These are phyloP conservation scores for Sesia bembeciformis DNA, from an alignment of 2,888 invertebrate genomes.

Conservation along the genomic window DNA sequence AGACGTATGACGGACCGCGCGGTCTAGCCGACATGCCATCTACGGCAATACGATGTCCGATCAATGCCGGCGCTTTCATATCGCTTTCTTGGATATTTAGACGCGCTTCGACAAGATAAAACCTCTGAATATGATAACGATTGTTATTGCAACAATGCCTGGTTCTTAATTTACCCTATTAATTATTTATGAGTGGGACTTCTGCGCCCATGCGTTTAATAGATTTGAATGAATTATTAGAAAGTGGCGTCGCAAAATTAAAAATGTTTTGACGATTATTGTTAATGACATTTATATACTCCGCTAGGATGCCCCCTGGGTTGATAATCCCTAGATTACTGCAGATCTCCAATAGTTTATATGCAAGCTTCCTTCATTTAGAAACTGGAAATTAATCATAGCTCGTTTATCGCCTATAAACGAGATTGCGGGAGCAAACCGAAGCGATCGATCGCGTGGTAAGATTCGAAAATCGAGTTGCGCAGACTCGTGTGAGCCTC, in stretches of 20 bases:
- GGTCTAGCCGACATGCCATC: slow-evolving; percentile 50
- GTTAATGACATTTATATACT: slow-evolving; percentile 14
- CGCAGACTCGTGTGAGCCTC: slow-evolving; percentile 35
- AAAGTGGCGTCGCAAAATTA: no score
- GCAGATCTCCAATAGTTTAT: slow-evolving; percentile 1
- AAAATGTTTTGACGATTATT: slow-evolving; percentile 9
- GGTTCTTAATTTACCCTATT: no score
- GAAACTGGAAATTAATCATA: slow-evolving; percentile 39
- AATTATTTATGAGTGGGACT: no score
- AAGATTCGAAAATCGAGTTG: slow-evolving; percentile 34
- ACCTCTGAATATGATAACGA: no score
- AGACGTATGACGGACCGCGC: slow-evolving; percentile 48
- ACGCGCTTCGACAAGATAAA: not conserved
- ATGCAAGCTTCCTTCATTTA: slow-evolving; percentile 18
- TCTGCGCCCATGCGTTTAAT: no score
- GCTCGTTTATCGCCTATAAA: slow-evolving; percentile 35
- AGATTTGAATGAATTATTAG: no score
- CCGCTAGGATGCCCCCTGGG: not conserved
- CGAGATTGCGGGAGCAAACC: slow-evolving; percentile 29
- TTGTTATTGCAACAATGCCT: no score
- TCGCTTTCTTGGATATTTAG: slow-evolving; percentile 42
- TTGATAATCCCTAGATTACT: not conserved
- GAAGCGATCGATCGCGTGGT: slow-evolving; percentile 32
- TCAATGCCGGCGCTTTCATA: slow-evolving; percentile 51
- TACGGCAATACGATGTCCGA: slow-evolving; percentile 58